Conservation (phyloP, 2,888 invertebrate genomes). For the Xestia xanthographa region DNA sequence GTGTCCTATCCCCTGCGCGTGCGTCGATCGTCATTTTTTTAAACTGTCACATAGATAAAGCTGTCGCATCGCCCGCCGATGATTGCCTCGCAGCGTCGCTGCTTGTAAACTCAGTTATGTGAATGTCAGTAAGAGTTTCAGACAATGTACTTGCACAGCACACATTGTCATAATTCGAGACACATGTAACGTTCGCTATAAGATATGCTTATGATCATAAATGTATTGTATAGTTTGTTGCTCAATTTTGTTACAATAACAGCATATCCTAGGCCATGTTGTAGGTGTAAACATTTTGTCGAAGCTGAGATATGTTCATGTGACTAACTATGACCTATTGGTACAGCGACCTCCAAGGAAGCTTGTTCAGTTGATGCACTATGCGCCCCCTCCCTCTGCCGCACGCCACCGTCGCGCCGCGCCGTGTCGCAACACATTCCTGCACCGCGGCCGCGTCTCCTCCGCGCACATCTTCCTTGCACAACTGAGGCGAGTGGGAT, state of each 20-base stretch:
- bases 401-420: neutral
- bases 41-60: no score
- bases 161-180: neutral
- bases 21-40: conserved; percentile 23
- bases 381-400: neutral
- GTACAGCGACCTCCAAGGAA: neutral
- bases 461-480: conserved; percentile 26
- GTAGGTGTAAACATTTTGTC: conserved; percentile 1
- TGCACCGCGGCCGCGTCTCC: neutral
- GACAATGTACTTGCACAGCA: neutral
- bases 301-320: neutral
- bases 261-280: neutral
- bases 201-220: neutral
- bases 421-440: conserved; percentile 41
- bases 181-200: neutral
- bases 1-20: neutral
- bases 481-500: conserved; percentile 27
- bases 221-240: neutral
- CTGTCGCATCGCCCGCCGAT: conserved; percentile 11
- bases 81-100: conserved; percentile 1
- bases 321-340: conserved; percentile 27
- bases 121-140: neutral
- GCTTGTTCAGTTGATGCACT: neutral
- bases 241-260: neutral
- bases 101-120: conserved; percentile 1